Evolutionary conservation across 1,140 invertebrate species (phyloP).

Genomic region (Bombus pascuorum): DNA sequence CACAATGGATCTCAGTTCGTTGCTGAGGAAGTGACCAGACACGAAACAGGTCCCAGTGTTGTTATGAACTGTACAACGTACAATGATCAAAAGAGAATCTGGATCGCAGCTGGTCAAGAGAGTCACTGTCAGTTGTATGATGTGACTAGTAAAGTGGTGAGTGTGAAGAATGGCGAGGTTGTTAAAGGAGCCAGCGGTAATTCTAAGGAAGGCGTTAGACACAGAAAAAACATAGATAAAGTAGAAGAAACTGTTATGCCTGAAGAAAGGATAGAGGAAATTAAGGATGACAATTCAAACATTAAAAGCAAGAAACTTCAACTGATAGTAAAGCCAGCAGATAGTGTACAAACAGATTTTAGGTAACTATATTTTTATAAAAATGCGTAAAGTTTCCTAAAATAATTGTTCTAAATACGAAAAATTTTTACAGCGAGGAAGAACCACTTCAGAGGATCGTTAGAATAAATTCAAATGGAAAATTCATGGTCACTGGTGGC

Average conservation of each 20-base stretch:
- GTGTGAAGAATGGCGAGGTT: constrained; percentile 80
- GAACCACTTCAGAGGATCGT: constrained; percentile 94
- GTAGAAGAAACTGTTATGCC: constrained; percentile 75
- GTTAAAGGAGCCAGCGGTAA: constrained; percentile 72
- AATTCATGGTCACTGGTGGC: constrained; percentile 94
- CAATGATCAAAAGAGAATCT: constrained; percentile 87
- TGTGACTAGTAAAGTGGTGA: constrained; percentile 88
- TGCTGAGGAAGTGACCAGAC: constrained; percentile 92
- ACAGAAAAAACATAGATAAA: constrained; percentile 77
- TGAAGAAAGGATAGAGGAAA: constrained; percentile 79
- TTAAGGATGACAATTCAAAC: constrained; percentile 79
- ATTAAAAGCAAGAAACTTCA: constrained; percentile 85
- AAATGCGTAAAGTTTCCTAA: background rate
- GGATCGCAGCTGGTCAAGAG: constrained; percentile 95
- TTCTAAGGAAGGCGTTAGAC: constrained; percentile 73
- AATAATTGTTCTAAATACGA: background rate
- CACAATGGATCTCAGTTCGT: constrained; percentile 91
- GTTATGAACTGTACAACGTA: constrained; percentile 94
- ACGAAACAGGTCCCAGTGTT: constrained; percentile 93
- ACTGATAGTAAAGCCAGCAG: constrained; percentile 88
- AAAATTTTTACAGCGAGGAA: constrained; percentile 79
- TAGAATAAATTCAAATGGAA: constrained; percentile 89
- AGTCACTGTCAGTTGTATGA: constrained; percentile 95
- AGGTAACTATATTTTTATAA: constrained; percentile 79
- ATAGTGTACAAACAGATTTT: constrained; percentile 92